Percentiles rank a stretch among this genome's conserved stretches.
Conservation (phyloP, 2,113 vertebrate genomes). For the Chrysochloris asiatica region DNA sequence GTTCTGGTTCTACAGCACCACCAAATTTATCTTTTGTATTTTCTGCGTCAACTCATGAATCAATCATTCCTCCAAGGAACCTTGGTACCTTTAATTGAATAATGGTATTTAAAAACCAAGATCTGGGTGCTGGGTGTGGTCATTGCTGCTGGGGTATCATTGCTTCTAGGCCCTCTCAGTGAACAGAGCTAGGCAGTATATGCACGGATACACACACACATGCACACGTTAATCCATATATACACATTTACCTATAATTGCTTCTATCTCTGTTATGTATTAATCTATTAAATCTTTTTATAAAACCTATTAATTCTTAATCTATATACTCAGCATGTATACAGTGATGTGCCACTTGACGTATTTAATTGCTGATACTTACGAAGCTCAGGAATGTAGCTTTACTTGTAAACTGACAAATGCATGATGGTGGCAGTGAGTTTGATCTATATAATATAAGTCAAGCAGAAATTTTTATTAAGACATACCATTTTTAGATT, state of each 20-base stretch:
- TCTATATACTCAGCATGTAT: slow-evolving; percentile 18
- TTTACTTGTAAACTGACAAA: slow-evolving; percentile 13
- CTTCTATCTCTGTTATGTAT: neutral
- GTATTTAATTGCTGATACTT: neutral
- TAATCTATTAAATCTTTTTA: slow-evolving; percentile 52
- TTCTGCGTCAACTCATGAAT: neutral
- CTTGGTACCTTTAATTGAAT: slow-evolving; percentile 5
- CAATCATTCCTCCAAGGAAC: neutral
- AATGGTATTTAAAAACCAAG: neutral
- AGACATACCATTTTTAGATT: no score
- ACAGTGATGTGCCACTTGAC: neutral
- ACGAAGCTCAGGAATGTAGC: neutral
- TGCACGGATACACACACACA: neutral
- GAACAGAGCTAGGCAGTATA: neutral
- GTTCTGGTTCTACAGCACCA: no score
- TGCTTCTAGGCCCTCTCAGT: neutral
- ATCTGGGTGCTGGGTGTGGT: neutral
- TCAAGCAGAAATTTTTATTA: no score
- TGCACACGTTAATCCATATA: neutral
- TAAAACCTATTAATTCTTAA: slow-evolving; percentile 51
- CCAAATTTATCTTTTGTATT: neutral
- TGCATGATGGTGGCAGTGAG: neutral
- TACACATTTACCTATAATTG: neutral
- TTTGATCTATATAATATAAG: no score
- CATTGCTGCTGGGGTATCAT: neutral